These are phyloP conservation scores for Mesopsocus fuscifrons DNA, from an alignment of 2,888 invertebrate species.

Conservation along the genomic window DNA sequence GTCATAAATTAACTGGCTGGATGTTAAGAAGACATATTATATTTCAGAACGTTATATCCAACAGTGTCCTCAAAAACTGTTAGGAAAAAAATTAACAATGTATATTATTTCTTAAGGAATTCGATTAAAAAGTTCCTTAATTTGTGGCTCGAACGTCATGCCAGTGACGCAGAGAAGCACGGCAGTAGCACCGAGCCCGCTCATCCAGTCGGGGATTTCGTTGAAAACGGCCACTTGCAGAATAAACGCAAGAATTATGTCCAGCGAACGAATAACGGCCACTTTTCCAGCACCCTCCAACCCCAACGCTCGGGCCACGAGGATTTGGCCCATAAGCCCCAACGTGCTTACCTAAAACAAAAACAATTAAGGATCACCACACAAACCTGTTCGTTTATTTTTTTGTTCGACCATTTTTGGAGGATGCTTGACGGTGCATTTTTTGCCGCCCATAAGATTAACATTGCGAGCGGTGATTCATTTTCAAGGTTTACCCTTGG, in stretches of 20 bases:
- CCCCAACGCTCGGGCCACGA: slow-evolving; percentile 27
- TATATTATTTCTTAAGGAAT: slow-evolving; percentile 20
- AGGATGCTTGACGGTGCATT: too few species aligned
- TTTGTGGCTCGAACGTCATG: slow-evolving; percentile 27
- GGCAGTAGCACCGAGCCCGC: slow-evolving; percentile 24
- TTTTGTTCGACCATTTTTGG: too few species aligned
- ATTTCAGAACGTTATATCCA: too few species aligned
- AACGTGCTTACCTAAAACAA: slow-evolving; percentile 1
- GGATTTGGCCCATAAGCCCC: slow-evolving; percentile 26
- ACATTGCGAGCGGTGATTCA: too few species aligned
- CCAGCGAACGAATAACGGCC: slow-evolving; percentile 28
- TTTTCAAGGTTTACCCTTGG: too few species aligned
- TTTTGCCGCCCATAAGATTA: too few species aligned
- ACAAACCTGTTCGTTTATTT: too few species aligned
- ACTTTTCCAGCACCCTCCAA: slow-evolving; percentile 27
- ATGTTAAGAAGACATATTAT: too few species aligned
- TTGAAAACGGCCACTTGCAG: slow-evolving; percentile 26
- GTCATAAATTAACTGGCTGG: too few species aligned
- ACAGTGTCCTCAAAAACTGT: too few species aligned
- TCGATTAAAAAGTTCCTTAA: slow-evolving; percentile 24
- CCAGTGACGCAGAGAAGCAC: slow-evolving; percentile 26
- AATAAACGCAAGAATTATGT: slow-evolving; percentile 27
- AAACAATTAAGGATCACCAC: not conserved
- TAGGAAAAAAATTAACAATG: too few species aligned
- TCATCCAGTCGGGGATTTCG: slow-evolving; percentile 25